A percentile compares a stretch with the other conserved stretches of the same genome.
These are phyloP conservation scores for Calonectris borealis DNA, from an alignment of 2,113 vertebrate genomes.

Conservation along the genomic window DNA sequence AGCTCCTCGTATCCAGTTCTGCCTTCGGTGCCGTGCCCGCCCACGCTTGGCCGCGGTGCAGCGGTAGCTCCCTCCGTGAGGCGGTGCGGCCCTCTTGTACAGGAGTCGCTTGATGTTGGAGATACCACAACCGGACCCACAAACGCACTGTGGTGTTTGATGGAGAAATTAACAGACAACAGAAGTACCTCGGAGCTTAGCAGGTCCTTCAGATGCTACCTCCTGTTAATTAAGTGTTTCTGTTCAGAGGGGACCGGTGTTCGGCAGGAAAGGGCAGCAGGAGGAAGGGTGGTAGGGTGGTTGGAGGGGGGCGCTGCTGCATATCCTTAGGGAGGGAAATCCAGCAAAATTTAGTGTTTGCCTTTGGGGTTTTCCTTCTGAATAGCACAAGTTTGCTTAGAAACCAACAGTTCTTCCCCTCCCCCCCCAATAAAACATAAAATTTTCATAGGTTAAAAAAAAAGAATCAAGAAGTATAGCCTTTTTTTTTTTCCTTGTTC, in stretches of 20 bases:
- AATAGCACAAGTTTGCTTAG: background rate
- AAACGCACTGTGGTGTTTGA: rapidly evolving
- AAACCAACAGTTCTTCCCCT: background rate
- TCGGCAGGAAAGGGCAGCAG: rapidly evolving
- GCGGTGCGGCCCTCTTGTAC: background rate
- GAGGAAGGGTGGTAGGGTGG: no score
- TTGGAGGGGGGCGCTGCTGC: background rate
- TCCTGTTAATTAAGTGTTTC: rapidly evolving
- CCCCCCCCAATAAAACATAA: rapidly evolving
- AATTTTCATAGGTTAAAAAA: background rate
- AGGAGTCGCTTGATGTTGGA: rapidly evolving
- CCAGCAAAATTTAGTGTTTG: rapidly evolving
- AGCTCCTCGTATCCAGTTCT: background rate
- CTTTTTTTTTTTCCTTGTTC: no score
- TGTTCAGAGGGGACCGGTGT: rapidly evolving
- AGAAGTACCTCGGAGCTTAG: rapidly evolving
- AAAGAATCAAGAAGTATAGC: no score
- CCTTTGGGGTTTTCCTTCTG: no score
- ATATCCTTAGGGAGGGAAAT: rapidly evolving
- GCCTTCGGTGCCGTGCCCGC: background rate
- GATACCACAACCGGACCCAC: rapidly evolving
- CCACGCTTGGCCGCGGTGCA: no score
- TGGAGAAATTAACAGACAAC: background rate
- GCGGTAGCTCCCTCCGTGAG: background rate
- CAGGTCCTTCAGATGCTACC: rapidly evolving